Evolutionary conservation across 2,888 invertebrate genomes (phyloP).

Genomic region (Drosophila infuscata): DNA sequence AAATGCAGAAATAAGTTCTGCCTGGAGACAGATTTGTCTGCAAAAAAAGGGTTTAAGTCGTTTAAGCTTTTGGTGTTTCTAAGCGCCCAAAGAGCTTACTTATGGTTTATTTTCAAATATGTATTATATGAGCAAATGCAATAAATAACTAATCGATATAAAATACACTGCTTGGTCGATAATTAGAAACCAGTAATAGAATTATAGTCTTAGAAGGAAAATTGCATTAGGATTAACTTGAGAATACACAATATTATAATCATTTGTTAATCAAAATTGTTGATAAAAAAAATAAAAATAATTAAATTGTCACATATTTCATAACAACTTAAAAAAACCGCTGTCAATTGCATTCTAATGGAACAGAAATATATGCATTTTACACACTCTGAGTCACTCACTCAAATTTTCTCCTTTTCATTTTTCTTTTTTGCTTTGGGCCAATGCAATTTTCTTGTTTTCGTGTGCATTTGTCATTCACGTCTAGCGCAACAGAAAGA

Average conservation of each 20-base stretch:
- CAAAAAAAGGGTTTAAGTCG: background rate
- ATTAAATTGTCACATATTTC: background rate
- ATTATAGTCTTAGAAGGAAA: background rate
- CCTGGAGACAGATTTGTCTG: slow-evolving; percentile 21
- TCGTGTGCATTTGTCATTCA: slow-evolving; percentile 35
- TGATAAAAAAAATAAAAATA: background rate
- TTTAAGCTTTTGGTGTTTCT: background rate
- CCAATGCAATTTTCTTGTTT: slow-evolving; percentile 18
- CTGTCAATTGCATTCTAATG: background rate
- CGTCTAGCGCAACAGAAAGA: slow-evolving; percentile 18
- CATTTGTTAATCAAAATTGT: background rate
- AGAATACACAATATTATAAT: background rate
- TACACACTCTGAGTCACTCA: background rate
- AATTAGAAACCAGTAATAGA: background rate
- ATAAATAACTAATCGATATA: background rate
- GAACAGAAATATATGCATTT: background rate
- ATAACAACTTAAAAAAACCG: too few relatives aligned
- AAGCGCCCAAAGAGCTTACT: background rate
- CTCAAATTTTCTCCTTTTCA: background rate
- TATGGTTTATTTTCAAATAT: background rate
- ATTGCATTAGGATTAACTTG: background rate
- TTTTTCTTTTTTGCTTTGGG: background rate
- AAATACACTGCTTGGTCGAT: background rate
- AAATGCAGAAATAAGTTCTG: slow-evolving; percentile 46
- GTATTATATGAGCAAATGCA: background rate